These are phyloP conservation scores for Sebastiscus albofasciatus DNA, from an alignment of 2,797 vertebrate species.

Conservation along the genomic window DNA sequence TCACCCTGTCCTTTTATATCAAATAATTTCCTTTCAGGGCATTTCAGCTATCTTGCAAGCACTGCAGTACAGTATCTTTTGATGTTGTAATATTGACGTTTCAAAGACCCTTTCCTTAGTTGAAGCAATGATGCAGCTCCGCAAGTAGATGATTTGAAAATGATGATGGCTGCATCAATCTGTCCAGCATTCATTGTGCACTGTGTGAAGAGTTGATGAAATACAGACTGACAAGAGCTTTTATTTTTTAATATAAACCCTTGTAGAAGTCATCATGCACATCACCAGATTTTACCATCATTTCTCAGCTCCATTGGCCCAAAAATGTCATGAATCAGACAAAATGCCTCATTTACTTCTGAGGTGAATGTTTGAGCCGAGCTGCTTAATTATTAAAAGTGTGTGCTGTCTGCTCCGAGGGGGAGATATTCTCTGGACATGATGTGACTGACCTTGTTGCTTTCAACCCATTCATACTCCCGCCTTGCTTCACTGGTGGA, in stretches of 20 bases:
- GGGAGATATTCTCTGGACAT: conserved; percentile 69
- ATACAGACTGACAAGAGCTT: background rate
- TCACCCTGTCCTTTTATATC: background rate
- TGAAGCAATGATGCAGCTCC: background rate
- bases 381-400: conserved; percentile 50
- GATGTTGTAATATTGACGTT: background rate
- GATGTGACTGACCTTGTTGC: conserved; percentile 71
- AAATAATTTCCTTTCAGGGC: background rate
- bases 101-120: background rate
- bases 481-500: conserved; percentile 64
- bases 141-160: background rate
- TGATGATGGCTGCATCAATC: background rate
- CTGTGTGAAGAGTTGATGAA: background rate
- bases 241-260: too few relatives aligned
- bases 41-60: background rate
- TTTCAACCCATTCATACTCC: conserved; percentile 64
- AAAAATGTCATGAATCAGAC: background rate
- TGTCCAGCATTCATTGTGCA: background rate
- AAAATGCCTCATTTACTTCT: background rate
- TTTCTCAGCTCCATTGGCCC: background rate
- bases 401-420: conserved; percentile 50
- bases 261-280: background rate
- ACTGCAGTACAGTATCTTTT: background rate
- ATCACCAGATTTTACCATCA: background rate
- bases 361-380: background rate